A percentile compares a stretch with the other conserved stretches of the same genome.
phyloP scores from a whole-genome alignment of 2,797 vertebrate species.

The Falco biarmicus region DNA sequence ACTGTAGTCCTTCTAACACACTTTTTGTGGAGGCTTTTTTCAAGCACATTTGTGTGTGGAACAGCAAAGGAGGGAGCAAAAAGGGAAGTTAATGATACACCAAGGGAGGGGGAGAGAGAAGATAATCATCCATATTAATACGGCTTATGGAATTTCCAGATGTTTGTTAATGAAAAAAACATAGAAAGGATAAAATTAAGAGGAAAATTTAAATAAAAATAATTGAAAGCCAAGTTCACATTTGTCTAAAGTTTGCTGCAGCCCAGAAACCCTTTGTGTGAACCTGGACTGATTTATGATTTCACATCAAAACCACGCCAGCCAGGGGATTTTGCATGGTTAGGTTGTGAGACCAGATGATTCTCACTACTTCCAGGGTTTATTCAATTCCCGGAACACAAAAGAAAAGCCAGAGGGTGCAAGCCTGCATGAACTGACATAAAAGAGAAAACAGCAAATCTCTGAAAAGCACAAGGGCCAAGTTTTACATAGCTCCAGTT shows the following conservation, averaged over 20 bases:
- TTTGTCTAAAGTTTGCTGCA: conserved; percentile 21
- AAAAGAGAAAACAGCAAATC: conserved; percentile 57
- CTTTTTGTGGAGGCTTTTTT: background rate
- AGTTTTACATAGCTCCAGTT: conserved; percentile 50
- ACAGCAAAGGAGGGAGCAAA: background rate
- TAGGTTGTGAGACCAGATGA: conserved; percentile 60
- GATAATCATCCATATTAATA: background rate
- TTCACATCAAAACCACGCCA: conserved; percentile 52
- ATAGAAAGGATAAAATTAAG: conserved; percentile 15
- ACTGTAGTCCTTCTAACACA: background rate
- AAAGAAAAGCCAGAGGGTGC: conserved; percentile 62
- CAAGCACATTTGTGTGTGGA: background rate
- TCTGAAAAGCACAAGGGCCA: conserved; percentile 39
- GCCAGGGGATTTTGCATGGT: conserved; percentile 42
- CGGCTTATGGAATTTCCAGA: conserved; percentile 7
- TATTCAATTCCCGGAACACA: conserved; percentile 57
- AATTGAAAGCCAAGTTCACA: conserved; percentile 4
- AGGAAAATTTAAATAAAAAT: conserved; percentile 32
- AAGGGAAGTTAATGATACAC: conserved; percentile 4
- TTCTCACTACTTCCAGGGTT: conserved; percentile 48
- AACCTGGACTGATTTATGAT: conserved; percentile 55
- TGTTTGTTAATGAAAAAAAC: conserved; percentile 19
- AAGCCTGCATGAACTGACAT: conserved; percentile 44
- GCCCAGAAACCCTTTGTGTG: conserved; percentile 37
- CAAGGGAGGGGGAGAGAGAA: background rate